Evolutionary conservation across 2,888 invertebrate genomes (phyloP).

Genomic region (Hyppa rectilinea): DNA sequence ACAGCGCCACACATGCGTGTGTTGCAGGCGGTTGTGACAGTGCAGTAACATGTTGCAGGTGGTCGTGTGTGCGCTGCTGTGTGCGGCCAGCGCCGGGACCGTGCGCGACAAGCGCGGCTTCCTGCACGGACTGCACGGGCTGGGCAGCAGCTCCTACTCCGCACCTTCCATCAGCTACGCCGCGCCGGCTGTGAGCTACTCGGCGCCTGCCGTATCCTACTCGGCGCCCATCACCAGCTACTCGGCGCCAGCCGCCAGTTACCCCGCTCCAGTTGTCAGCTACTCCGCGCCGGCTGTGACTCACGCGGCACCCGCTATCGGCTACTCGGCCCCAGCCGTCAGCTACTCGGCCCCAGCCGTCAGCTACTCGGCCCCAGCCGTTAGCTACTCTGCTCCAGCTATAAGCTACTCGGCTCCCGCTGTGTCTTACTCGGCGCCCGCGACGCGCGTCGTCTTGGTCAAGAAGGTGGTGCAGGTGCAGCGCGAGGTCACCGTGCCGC

Average conservation of each 20-base stretch:
- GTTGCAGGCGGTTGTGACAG: neutral
- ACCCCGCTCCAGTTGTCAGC: constrained; percentile 16
- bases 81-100: constrained; percentile 46
- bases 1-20: neutral
- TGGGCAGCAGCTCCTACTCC: constrained; percentile 6
- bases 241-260: constrained; percentile 22
- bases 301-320: constrained; percentile 35
- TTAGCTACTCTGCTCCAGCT: constrained; percentile 38
- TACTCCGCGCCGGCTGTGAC: constrained; percentile 9
- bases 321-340: neutral
- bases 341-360: constrained; percentile 1
- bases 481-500: constrained; percentile 58
- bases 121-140: constrained; percentile 17
- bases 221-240: constrained; percentile 19
- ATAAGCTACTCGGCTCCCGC: constrained; percentile 27
- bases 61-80: constrained; percentile 19
- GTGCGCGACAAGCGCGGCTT: constrained; percentile 38
- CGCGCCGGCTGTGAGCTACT: neutral
- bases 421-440: neutral
- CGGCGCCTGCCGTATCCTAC: constrained; percentile 7
- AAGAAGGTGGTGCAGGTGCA: constrained; percentile 59
- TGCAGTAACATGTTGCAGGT: constrained; percentile 14
- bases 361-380: constrained; percentile 36
- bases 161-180: neutral
- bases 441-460: constrained; percentile 27